A percentile compares a stretch with the other conserved stretches of the same genome.
Evolutionary conservation across 2,888 invertebrate genomes (phyloP).

Genomic region (Mesochorus sp.): DNA sequence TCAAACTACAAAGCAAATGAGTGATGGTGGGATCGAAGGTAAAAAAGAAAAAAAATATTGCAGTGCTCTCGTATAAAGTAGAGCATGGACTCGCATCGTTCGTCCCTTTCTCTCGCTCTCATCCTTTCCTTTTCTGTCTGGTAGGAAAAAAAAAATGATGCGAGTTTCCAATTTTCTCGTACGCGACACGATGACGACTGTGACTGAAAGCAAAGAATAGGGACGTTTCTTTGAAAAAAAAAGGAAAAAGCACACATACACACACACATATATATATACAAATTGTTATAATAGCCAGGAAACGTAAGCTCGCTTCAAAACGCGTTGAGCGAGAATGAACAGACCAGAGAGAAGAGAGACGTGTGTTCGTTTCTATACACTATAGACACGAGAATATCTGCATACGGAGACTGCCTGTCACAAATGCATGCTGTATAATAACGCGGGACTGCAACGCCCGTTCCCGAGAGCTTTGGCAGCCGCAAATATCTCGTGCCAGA

Average conservation of each 20-base stretch:
- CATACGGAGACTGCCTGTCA: conserved; percentile 25
- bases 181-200: conserved; percentile 35
- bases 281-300: conserved; percentile 17
- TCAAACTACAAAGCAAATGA: conserved; percentile 33
- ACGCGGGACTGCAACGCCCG: conserved; percentile 22
- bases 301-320: conserved; percentile 6
- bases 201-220: conserved; percentile 45
- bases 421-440: conserved; percentile 33
- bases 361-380: conserved; percentile 18
- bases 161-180: conserved; percentile 37
- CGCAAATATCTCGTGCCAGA: conserved; percentile 53
- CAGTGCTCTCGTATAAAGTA: conserved; percentile 23
- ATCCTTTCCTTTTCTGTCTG: background rate
- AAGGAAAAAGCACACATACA: background rate
- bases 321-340: conserved; percentile 1
- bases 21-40: conserved; percentile 20
- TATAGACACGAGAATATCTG: conserved; percentile 49
- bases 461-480: conserved; percentile 43
- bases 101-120: conserved; percentile 7
- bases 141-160: conserved; percentile 1
- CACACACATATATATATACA: background rate
- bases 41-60: conserved; percentile 20
- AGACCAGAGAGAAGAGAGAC: conserved; percentile 19
- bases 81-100: background rate
- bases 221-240: conserved; percentile 33